Percentiles rank a stretch among this genome's conserved stretches.
phyloP scores from a whole-genome alignment of 2,888 invertebrate species.

The Unio pictorum region DNA sequence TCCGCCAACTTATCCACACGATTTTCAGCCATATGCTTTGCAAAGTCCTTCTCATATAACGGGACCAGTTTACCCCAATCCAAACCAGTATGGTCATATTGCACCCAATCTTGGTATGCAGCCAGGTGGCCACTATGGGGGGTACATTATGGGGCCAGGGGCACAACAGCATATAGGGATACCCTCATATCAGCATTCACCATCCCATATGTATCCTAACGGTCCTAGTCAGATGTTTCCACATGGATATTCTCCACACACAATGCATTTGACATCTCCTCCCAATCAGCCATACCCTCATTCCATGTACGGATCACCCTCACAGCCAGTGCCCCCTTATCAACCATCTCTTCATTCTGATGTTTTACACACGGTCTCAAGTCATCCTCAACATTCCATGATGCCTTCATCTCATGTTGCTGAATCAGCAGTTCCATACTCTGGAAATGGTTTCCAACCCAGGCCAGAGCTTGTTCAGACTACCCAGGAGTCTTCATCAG shows the following conservation, averaged over 20 bases:
- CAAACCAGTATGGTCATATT: conserved; percentile 34
- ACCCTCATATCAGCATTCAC: conserved; percentile 28
- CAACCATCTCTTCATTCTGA: conserved; percentile 1
- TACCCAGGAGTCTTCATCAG: neutral
- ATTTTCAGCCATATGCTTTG: too few relatives aligned
- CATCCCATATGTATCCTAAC: conserved; percentile 13
- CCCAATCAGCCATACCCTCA: conserved; percentile 22
- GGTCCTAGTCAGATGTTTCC: conserved; percentile 2
- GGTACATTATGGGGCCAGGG: conserved; percentile 32
- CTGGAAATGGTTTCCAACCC: too few relatives aligned
- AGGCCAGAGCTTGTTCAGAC: too few relatives aligned
- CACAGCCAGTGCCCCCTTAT: conserved; percentile 15
- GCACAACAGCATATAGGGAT: conserved; percentile 24
- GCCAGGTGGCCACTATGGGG: conserved; percentile 35
- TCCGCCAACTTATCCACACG: too few relatives aligned
- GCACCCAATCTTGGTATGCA: conserved; percentile 21
- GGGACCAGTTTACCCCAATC: conserved; percentile 35
- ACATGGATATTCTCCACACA: conserved; percentile 3
- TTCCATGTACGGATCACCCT: conserved; percentile 14
- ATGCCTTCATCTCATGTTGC: too few relatives aligned
- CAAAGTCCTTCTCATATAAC: conserved; percentile 2
- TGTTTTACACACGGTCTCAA: neutral
- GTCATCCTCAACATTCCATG: neutral
- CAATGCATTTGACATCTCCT: conserved; percentile 26
- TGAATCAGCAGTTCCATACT: too few relatives aligned